A percentile compares a stretch with the other conserved stretches of the same genome.
Evolutionary conservation across 2,888 invertebrate genomes (phyloP).

Genomic region (Nebria brevicollis): DNA sequence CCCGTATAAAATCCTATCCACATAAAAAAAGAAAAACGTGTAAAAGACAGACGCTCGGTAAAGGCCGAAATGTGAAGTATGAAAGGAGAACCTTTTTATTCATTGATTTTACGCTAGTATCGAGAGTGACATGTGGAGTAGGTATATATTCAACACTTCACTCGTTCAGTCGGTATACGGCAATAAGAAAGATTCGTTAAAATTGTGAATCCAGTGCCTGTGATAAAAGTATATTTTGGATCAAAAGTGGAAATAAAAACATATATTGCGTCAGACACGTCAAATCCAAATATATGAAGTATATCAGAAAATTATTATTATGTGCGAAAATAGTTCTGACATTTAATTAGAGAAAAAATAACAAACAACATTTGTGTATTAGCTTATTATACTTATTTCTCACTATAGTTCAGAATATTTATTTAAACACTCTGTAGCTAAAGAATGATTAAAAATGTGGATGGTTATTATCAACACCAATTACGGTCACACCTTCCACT

Average conservation of each 20-base stretch:
- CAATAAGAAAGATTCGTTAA: background rate
- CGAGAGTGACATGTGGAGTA: slow-evolving; percentile 18
- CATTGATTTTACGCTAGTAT: slow-evolving; percentile 32
- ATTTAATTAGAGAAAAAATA: no score
- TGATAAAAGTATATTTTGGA: slow-evolving; percentile 34
- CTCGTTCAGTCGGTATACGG: background rate
- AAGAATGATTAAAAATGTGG: no score
- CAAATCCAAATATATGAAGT: background rate
- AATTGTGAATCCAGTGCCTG: slow-evolving; percentile 7
- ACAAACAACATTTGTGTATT: no score
- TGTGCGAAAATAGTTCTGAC: no score
- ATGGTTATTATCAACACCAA: no score
- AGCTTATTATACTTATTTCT: no score
- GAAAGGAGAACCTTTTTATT: background rate
- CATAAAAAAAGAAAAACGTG: background rate
- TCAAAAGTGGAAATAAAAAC: slow-evolving; percentile 31
- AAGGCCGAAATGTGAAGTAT: background rate
- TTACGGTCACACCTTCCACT: no score
- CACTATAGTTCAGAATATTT: no score
- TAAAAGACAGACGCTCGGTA: background rate
- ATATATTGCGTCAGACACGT: background rate
- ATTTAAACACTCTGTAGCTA: no score
- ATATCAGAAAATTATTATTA: background rate
- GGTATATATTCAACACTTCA: slow-evolving; percentile 21
- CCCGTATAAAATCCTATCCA: background rate